These are phyloP conservation scores for Pomatostomus ruficeps DNA, from an alignment of 2,113 vertebrate genomes.

Conservation along the genomic window DNA sequence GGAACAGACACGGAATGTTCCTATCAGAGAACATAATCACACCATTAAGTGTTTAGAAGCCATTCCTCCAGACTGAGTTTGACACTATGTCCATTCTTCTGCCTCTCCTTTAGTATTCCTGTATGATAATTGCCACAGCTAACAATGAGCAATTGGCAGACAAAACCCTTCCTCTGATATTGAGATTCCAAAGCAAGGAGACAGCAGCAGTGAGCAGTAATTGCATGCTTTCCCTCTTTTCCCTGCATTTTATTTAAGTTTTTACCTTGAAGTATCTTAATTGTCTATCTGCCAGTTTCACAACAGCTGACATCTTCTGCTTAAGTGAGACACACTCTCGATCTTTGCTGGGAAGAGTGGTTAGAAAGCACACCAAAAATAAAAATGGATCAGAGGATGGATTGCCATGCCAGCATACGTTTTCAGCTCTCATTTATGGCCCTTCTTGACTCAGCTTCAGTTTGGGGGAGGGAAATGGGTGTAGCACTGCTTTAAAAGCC, in stretches of 20 bases:
- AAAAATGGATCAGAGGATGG: neutral
- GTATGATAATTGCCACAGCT: neutral
- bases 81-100: neutral
- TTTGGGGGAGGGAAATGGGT: conserved; percentile 11
- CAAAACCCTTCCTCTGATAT: neutral
- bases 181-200: neutral
- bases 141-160: neutral
- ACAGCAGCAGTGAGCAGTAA: neutral
- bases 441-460: conserved; percentile 7
- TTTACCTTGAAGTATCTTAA: conserved; percentile 8
- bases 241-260: neutral
- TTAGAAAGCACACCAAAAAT: neutral
- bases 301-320: neutral
- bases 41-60: neutral
- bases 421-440: conserved; percentile 8
- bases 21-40: neutral
- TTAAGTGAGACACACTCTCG: neutral
- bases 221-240: neutral
- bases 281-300: neutral
- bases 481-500: conserved; percentile 42
- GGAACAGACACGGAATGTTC: neutral
- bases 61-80: neutral
- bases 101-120: neutral
- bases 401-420: neutral
- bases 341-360: neutral